Base-by-base conservation (phyloP, 2,888 invertebrate genomes). In the Lissocephala sabroskyi region DNA sequence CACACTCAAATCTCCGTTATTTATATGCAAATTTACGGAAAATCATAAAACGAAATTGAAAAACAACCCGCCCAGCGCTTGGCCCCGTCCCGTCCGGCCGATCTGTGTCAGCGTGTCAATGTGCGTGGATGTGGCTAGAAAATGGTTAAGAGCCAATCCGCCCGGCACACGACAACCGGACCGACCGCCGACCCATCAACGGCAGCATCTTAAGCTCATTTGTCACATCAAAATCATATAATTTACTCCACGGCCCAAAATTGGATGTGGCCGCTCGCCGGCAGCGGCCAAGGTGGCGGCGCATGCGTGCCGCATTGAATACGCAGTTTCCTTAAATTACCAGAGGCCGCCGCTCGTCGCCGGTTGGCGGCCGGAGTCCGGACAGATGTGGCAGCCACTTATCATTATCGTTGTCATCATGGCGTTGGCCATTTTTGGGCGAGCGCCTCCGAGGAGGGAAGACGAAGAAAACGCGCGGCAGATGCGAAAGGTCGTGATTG, bases 231-330 rank as follows among this genome's bases (percentile, higher is more conserved):
- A 68, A 71, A 62, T 74, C 75, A 77, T 71, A 68, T 77, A 77
- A 71, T 77, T 77, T 71, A 71, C 78, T 71, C 74, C 63, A 65
- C 54, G 78, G 71, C 77, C 71, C 75, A 77, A 77, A 71, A 71
- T 71, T 71, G 78, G 78, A 70, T 61, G 76, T 76, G 75, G 23
- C 3, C 7, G 23, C n/a, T n/a, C n/a, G n/a, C n/a, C n/a, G n/a
- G n/a, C n/a, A n/a, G n/a, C n/a, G n/a, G n/a, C n/a, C n/a, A n/a
- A n/a, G n/a, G n/a, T 35, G 26, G 26, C 35, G 54, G 59, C 45
- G 53, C 52, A 52, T 52, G 47, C 48, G 53, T 52, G 61, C 49
- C 45, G 52, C 44, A 52, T 57, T 55, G 70, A 65, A 65, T 59
- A 52, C 60, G 53, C 65, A 7, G 59, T 77, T 71, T 77, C 71